Evolutionary conservation across 2,797 vertebrate species (phyloP), one percentile per base, ranked within the genome.

Genomic region (Enteromius paludinosus): DNA sequence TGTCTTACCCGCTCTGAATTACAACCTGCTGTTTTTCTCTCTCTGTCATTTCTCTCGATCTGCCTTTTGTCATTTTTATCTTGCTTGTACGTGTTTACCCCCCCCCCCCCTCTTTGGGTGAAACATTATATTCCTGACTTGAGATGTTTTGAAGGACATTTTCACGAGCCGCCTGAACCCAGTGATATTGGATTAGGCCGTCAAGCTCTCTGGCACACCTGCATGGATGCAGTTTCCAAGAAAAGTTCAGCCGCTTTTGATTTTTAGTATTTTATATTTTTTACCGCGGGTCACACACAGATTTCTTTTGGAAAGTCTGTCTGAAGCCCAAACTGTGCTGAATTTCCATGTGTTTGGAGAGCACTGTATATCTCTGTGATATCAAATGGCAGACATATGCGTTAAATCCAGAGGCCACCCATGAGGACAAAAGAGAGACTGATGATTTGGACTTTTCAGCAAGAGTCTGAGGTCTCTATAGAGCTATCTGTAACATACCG

Each of bases 121-220:
- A 91, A 92, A 92, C 87, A 87, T 85, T 86, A 90, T 86, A 90
- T 90, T 87, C 87, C 88, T 82, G 85, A 12, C 17, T 54, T 84
- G 89, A 87, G 85, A 88, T 80, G 89, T 85, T 87, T 79, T 86
- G 83, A 89, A 79, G 82, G 82, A 74, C 85, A 82, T 20, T 85
- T 86, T 89, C 81, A 90, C 84, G 81, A 89, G 89, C 82, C 83
- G 84, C 83, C 84, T 75, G 88, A 90, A 71, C 33, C 79, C 28
- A 12, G 74, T 72, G 47, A 84, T 69, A 43, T 84, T 17, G 69
- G 41, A 35, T 78, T 75, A 86, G 75, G 74, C 78, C 15, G 64
- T 80, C 86, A 87, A 79, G 74, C 23, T 45, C 49, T 73, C 49
- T 56, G 30, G 71, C 49, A 38, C 14, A 20, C 20, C 71, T 74